Evolutionary conservation across 37 sponge, comb jelly and placozoan species (phyloP), one percentile per base, ranked within the genome.

Genomic region (Axinella damicornis): DNA sequence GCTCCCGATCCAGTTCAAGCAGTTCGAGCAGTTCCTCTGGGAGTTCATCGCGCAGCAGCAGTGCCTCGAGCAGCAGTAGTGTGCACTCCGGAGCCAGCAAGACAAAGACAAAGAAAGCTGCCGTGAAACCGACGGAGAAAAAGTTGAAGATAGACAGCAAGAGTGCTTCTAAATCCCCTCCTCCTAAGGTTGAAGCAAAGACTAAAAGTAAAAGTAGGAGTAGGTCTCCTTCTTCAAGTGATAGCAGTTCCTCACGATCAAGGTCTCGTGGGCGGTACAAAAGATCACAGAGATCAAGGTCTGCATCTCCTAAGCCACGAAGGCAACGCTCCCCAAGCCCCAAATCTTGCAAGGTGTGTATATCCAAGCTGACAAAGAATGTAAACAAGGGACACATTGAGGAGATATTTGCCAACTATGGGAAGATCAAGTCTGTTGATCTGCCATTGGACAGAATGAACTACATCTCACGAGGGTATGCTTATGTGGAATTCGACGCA

Each of bases 391-490:
- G 28, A 17, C 96, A 96, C 38, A 62, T 96, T 32, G 80, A 83
- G 16, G 96, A 96, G 61, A 93, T 96, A 58, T 96, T 96, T 72
- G 38, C 79, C 11, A 83, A 82, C 30, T 96, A 90, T 54, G 96
- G 96, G 18, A 81, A 83, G 30, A 46, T 96, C 16, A 81, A 74
- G 53, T 41, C 67, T 0, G 85, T 96, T 0, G 94, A 96, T 54
- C 54, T 96, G 14, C 96, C 96, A 5, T 28, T 92, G 2, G 95
- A 95, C 68, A 65, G 92, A 35, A 41, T 77, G 14, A 93, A 91
- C 52, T 63, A 57, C 20, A 75, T 96, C 19, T 74, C 92, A 14
- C 54, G 91, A 62, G 94, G 94, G 32, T 82, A 83, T 77, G 96
- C 89, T 57, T 96, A 93, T 78, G 80, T 96, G 12, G 94, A 96